These are phyloP conservation scores for Eretmochelys imbricata DNA, from an alignment of 2,113 vertebrate species.

Conservation along the genomic window DNA sequence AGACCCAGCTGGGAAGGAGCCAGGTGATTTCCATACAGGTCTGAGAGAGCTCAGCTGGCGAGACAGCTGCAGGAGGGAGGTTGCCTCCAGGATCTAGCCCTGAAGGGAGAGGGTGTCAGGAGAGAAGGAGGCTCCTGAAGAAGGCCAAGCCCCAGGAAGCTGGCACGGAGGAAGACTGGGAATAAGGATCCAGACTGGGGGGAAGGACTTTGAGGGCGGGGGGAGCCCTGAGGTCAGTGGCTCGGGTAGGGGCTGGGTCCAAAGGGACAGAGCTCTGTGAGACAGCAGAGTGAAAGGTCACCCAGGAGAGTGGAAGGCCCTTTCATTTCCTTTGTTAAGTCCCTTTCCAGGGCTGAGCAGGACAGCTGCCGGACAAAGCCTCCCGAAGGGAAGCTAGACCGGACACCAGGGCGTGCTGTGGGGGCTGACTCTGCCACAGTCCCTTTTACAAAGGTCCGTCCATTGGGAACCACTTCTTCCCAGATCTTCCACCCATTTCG, in stretches of 20 bases:
- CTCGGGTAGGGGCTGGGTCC: no score
- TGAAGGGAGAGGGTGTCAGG: background rate
- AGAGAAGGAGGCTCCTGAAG: background rate
- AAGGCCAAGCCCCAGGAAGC: background rate
- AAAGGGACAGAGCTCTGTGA: no score
- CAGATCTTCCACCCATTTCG: background rate
- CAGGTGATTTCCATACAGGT: background rate
- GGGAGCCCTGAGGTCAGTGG: no score
- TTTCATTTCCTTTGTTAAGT: background rate
- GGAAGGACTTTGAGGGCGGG: no score
- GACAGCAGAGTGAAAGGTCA: background rate
- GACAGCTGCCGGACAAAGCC: background rate
- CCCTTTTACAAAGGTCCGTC: background rate
- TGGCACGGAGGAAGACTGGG: background rate
- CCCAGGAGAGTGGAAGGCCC: background rate
- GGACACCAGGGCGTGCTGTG: background rate
- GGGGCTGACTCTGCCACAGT: background rate
- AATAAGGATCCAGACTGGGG: no score
- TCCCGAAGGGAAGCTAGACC: background rate
- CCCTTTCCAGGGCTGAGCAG: background rate
- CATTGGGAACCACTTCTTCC: background rate
- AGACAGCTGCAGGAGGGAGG: background rate
- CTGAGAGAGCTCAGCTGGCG: background rate
- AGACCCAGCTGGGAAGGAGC: background rate
- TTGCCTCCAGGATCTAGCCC: background rate